phyloP scores from a whole-genome alignment of 1,140 invertebrate species.

The Glossosoma conforme region DNA sequence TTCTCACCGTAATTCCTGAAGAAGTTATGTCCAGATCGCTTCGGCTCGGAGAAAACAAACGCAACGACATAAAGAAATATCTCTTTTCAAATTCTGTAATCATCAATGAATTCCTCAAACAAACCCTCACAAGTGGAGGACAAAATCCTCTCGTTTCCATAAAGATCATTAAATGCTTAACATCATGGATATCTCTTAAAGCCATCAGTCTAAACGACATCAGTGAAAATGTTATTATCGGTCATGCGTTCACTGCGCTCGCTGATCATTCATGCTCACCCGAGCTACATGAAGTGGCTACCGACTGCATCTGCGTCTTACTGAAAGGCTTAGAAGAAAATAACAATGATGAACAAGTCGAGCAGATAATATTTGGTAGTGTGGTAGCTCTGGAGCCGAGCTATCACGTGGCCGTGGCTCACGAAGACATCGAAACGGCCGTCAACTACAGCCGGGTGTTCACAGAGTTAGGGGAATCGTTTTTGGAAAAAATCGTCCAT shows the following conservation, averaged over 20 bases:
- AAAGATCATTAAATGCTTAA: slow-evolving; percentile 71
- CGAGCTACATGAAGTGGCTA: slow-evolving; percentile 81
- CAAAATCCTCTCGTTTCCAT: slow-evolving; percentile 49
- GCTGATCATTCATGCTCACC: slow-evolving; percentile 59
- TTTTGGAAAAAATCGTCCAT: slow-evolving; percentile 78
- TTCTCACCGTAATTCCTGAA: slow-evolving; percentile 92
- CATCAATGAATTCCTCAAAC: slow-evolving; percentile 70
- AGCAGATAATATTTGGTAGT: slow-evolving; percentile 75
- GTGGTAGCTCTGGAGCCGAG: slow-evolving; percentile 77
- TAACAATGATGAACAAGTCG: slow-evolving; percentile 59
- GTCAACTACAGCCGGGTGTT: slow-evolving; percentile 93
- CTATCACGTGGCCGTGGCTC: slow-evolving; percentile 86
- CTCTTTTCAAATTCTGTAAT: slow-evolving; percentile 62
- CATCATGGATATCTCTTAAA: slow-evolving; percentile 71
- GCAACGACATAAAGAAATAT: slow-evolving; percentile 76
- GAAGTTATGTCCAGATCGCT: slow-evolving; percentile 83
- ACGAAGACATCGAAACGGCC: slow-evolving; percentile 88
- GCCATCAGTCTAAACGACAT: slow-evolving; percentile 63
- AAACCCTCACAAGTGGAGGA: slow-evolving; percentile 58
- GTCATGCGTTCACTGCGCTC: slow-evolving; percentile 64
- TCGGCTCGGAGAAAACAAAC: slow-evolving; percentile 83
- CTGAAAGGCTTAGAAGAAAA: slow-evolving; percentile 74
- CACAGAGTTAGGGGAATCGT: slow-evolving; percentile 88
- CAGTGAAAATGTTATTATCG: slow-evolving; percentile 62
- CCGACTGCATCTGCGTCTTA: slow-evolving; percentile 86